Evolutionary conservation across 2,888 invertebrate species (phyloP).

Genomic region (Troglohyphantes excavatus): DNA sequence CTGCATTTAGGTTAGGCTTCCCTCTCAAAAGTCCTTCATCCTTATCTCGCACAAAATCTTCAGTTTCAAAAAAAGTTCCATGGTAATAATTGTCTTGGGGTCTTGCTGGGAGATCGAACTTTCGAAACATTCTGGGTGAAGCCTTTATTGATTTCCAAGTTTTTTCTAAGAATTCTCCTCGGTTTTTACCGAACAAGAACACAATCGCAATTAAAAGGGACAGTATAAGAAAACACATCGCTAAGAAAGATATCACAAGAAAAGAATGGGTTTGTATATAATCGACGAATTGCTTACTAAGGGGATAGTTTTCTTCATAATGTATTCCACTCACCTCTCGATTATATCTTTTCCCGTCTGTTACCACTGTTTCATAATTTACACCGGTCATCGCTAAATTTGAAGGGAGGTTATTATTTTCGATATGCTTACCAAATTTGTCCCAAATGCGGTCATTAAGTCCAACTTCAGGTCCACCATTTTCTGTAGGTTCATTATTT

Average conservation of each 20-base stretch:
- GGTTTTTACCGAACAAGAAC: neutral
- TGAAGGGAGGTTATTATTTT: neutral
- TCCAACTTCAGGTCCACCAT: neutral
- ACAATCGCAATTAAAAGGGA: neutral
- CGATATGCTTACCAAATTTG: neutral
- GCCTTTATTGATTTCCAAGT: neutral
- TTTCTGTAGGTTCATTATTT: neutral
- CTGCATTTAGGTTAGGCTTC: neutral
- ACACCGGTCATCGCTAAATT: neutral
- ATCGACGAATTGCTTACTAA: neutral
- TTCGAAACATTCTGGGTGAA: neutral
- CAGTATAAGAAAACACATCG: neutral
- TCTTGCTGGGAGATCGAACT: conserved; percentile 29
- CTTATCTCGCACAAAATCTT: neutral
- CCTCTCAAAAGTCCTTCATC: neutral
- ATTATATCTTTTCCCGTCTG: neutral
- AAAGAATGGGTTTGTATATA: conserved; percentile 2
- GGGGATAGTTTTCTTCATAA: neutral
- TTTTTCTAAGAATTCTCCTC: neutral
- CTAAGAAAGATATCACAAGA: neutral
- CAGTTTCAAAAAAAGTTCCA: neutral
- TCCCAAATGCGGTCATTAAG: neutral
- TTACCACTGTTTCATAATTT: neutral
- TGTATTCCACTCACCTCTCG: neutral
- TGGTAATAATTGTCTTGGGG: neutral